A percentile compares a stretch with the other conserved stretches of the same genome.
Evolutionary conservation across 2,888 invertebrate genomes (phyloP).

Genomic region (Drosophila setosimentum): DNA sequence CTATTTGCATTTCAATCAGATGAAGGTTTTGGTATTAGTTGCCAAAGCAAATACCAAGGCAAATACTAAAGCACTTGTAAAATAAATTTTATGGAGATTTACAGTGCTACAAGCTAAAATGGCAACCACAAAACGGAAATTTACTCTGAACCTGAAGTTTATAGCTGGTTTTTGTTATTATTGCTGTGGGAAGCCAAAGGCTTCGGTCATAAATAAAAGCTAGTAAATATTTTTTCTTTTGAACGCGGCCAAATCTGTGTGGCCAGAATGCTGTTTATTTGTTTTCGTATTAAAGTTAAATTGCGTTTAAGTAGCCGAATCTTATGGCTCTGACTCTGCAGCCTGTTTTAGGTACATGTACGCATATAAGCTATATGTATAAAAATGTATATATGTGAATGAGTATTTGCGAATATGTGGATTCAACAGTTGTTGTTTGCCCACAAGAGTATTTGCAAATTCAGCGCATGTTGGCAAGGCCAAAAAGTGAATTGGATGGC

Average conservation of each 20-base stretch:
- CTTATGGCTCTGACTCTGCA: slow-evolving; percentile 63
- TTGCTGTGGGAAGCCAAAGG: slow-evolving; percentile 28
- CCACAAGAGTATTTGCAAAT: slow-evolving; percentile 53
- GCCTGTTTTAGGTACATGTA: slow-evolving; percentile 21
- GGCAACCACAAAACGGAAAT: slow-evolving; percentile 53
- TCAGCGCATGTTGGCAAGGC: slow-evolving; percentile 40
- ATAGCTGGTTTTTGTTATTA: slow-evolving; percentile 35
- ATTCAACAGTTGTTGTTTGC: slow-evolving; percentile 71
- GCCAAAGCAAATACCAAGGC: background rate
- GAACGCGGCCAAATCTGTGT: slow-evolving; percentile 55
- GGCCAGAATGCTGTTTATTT: slow-evolving; percentile 58
- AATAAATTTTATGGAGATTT: slow-evolving; percentile 72
- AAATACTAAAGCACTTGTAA: slow-evolving; percentile 26
- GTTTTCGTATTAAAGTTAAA: slow-evolving; percentile 67
- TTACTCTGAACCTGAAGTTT: slow-evolving; percentile 42
- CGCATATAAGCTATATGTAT: slow-evolving; percentile 2
- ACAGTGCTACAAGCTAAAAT: slow-evolving; percentile 59
- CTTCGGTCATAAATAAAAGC: slow-evolving; percentile 67
- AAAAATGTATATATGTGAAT: slow-evolving; percentile 5
- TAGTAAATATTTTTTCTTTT: slow-evolving; percentile 71
- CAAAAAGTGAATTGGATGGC: slow-evolving; percentile 60
- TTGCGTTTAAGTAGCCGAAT: slow-evolving; percentile 76
- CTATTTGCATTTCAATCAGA: background rate
- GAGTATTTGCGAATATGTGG: slow-evolving; percentile 9
- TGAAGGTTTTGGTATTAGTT: background rate